phyloP scores from a whole-genome alignment of 1,140 invertebrate species.

The Periplaneta americana region DNA sequence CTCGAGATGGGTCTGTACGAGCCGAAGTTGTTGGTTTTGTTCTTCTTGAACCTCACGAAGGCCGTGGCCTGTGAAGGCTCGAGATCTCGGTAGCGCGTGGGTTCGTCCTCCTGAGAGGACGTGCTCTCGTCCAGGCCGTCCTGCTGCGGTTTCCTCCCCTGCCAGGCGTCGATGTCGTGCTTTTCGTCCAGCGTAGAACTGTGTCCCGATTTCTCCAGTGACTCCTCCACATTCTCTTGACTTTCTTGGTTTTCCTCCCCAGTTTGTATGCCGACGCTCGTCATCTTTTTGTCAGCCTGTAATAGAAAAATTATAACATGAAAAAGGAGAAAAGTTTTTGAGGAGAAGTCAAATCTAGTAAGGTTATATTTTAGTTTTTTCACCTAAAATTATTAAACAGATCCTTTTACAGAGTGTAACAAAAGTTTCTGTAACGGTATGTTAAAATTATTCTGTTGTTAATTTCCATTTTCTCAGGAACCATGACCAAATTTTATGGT shows the following conservation, averaged over 20 bases:
- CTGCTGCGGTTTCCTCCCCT: conserved; percentile 50
- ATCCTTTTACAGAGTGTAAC: too few relatives aligned
- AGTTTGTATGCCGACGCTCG: too few relatives aligned
- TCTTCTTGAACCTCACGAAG: conserved; percentile 8
- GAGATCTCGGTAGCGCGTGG: background rate
- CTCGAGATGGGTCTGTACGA: background rate
- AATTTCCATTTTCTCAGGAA: too few relatives aligned
- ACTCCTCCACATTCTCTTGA: background rate
- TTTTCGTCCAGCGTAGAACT: background rate
- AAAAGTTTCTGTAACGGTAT: too few relatives aligned
- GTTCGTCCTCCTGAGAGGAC: conserved; percentile 42
- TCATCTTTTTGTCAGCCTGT: background rate
- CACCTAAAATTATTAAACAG: too few relatives aligned
- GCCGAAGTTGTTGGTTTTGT: background rate
- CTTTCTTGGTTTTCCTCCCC: background rate
- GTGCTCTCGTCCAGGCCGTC: conserved; percentile 44
- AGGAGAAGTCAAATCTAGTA: too few relatives aligned
- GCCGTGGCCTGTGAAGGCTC: conserved; percentile 1
- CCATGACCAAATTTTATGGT: too few relatives aligned
- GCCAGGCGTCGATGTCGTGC: conserved; percentile 17
- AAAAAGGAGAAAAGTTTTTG: too few relatives aligned
- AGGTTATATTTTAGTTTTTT: too few relatives aligned
- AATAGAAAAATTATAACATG: background rate
- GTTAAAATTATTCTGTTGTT: too few relatives aligned
- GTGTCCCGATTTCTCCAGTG: background rate